A percentile compares a stretch with the other conserved stretches of the same genome.
Conservation (phyloP, 2,113 vertebrate genomes). For the Oreochromis tanganicae region DNA sequence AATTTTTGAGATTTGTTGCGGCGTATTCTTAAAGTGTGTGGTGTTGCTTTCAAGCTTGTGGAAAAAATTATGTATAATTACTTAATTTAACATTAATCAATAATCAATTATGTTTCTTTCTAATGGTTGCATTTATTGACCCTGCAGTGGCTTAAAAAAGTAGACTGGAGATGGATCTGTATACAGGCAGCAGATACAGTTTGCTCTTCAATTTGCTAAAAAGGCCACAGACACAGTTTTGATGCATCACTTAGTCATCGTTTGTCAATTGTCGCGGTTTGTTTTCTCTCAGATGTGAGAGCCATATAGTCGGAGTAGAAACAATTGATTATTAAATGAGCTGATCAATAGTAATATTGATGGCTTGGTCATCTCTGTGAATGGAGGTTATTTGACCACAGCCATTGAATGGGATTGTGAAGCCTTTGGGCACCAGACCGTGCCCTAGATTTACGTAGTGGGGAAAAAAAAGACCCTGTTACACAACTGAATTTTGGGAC, state of each 20-base stretch:
- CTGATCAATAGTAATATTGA: not conserved
- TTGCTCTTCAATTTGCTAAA: not conserved
- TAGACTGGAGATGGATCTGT: not conserved
- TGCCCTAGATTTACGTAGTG: not conserved
- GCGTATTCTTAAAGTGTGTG: not conserved
- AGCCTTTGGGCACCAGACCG: not conserved
- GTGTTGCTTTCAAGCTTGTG: not conserved
- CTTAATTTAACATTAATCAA: not conserved
- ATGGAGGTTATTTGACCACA: slow-evolving; percentile 2
- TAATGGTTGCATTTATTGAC: slow-evolving; percentile 1
- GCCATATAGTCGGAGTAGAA: not conserved
- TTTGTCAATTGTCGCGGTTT: not conserved
- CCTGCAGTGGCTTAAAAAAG: not conserved
- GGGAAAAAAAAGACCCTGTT: not conserved
- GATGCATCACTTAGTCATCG: not conserved
- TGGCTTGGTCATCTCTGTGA: not conserved
- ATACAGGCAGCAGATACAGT: not conserved
- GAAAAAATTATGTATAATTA: not conserved
- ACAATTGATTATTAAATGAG: not conserved
- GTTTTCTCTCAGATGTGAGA: not conserved
- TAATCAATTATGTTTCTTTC: not conserved
- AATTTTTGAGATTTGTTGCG: not conserved
- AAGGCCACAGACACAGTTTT: not conserved
- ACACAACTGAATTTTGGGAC: not conserved
- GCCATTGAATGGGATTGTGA: not conserved